A percentile compares a stretch with the other conserved stretches of the same genome.
Conservation (phyloP, 2,797 vertebrate species). For the Manis javanica region DNA sequence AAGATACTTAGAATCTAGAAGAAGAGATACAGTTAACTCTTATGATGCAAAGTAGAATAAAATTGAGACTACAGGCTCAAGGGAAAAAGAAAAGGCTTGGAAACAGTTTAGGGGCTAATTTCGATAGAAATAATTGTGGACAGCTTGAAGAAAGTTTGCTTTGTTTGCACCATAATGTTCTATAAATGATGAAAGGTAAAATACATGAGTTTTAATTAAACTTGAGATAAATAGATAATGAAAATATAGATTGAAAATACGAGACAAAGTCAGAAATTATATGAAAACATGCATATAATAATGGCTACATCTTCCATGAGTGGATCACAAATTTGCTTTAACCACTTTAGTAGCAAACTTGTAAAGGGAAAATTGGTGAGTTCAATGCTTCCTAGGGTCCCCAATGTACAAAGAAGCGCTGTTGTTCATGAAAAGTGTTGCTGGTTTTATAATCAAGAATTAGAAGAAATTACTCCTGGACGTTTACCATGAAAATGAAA, state of each 20-base stretch:
- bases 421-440: background rate
- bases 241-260: background rate
- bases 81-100: background rate
- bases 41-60: background rate
- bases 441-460: background rate
- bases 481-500: background rate
- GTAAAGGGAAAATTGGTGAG: background rate
- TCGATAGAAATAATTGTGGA: background rate
- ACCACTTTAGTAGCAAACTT: background rate
- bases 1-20: background rate
- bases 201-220: background rate
- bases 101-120: background rate
- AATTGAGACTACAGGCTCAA: background rate
- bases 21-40: background rate
- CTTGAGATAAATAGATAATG: background rate
- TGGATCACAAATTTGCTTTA: background rate
- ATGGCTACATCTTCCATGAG: background rate
- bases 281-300: background rate
- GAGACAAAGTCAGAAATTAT: background rate
- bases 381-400: background rate
- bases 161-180: background rate
- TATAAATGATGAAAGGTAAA: background rate
- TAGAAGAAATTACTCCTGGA: background rate
- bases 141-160: background rate
- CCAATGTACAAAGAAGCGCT: background rate